These are phyloP conservation scores for Drosophila azteca DNA, from an alignment of 1,140 invertebrate genomes.

Conservation along the genomic window DNA sequence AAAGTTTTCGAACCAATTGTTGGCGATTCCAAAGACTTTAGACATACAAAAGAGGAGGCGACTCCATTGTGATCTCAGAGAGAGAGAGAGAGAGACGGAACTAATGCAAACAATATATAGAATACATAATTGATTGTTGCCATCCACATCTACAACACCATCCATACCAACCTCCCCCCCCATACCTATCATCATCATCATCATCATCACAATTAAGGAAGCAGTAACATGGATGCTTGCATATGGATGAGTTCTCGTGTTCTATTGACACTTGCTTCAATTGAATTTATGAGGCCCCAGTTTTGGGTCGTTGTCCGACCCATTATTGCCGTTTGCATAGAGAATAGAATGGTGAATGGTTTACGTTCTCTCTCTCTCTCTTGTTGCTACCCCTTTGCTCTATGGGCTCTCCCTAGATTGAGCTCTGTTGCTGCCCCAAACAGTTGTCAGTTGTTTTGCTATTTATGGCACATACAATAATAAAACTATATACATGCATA, in stretches of 20 bases:
- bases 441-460: constrained; percentile 43
- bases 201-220: constrained; percentile 8
- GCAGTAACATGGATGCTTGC: constrained; percentile 21
- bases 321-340: constrained; percentile 29
- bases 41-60: not conserved
- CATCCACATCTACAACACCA: constrained; percentile 4
- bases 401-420: too few species aligned
- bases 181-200: constrained; percentile 6
- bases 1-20: constrained; percentile 47
- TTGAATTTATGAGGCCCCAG: constrained; percentile 58
- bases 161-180: not conserved
- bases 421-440: too few species aligned
- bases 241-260: constrained; percentile 54
- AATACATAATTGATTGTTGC: constrained; percentile 65
- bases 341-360: not conserved
- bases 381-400: too few species aligned
- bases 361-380: constrained; percentile 6
- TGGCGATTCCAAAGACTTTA: constrained; percentile 16
- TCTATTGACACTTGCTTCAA: constrained; percentile 71
- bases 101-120: constrained; percentile 57
- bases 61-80: constrained; percentile 8
- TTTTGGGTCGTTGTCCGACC: constrained; percentile 61
- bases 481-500: constrained; percentile 17
- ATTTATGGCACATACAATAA: constrained; percentile 45
- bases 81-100: constrained; percentile 24